A percentile compares a stretch with the other conserved stretches of the same genome.
phyloP scores from a whole-genome alignment of 2,113 vertebrate species.

The Merops nubicus region DNA sequence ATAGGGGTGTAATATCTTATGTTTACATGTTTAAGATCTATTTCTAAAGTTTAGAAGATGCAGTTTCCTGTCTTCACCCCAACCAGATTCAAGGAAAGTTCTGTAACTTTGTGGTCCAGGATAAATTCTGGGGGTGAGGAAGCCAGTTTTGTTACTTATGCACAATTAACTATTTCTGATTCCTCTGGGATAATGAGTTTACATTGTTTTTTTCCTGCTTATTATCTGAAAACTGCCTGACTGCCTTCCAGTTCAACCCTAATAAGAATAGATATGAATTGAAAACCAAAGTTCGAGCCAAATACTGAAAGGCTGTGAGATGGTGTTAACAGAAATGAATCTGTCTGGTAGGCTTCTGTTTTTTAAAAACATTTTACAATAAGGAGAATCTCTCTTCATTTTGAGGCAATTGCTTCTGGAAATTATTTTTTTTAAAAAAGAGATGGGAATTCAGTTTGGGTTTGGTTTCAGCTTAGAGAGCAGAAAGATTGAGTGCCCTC shows the following conservation, averaged over 20 bases:
- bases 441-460: neutral
- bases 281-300: neutral
- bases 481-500: neutral
- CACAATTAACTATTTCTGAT: slow-evolving; percentile 12
- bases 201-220: neutral
- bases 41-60: slow-evolving; percentile 71
- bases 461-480: neutral
- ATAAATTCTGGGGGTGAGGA: slow-evolving; percentile 23
- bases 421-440: neutral
- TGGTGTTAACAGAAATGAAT: neutral
- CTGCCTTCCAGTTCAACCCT: neutral
- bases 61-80: slow-evolving; percentile 65
- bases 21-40: slow-evolving; percentile 64
- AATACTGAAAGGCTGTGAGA: neutral
- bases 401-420: neutral
- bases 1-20: slow-evolving; percentile 59
- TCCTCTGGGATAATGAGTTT: slow-evolving; percentile 14
- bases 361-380: neutral
- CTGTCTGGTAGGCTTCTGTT: neutral
- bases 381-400: neutral
- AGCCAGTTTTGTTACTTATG: neutral
- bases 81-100: slow-evolving; percentile 49
- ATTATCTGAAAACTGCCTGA: neutral
- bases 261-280: neutral
- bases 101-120: neutral